A percentile compares a stretch with the other conserved stretches of the same genome.
Conservation (phyloP, 2,888 invertebrate genomes). For the Andrena fulva region DNA sequence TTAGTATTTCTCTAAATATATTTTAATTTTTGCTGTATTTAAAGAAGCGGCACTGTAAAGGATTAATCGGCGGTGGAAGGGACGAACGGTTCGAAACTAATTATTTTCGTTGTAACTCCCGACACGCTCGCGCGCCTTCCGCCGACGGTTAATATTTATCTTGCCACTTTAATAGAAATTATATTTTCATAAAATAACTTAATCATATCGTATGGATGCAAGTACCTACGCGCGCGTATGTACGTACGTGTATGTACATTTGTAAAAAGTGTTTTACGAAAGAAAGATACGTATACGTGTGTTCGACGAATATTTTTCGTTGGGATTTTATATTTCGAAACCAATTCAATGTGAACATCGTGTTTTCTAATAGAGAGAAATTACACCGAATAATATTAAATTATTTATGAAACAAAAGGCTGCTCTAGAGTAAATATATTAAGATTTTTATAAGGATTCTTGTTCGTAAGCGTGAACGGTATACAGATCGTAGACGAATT, state of each 20-base stretch:
- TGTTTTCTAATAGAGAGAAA: constrained; percentile 47
- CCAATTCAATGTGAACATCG: constrained; percentile 31
- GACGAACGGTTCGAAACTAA: constrained; percentile 1
- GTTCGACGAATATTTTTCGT: constrained; percentile 48
- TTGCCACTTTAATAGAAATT: constrained; percentile 33
- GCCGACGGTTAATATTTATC: constrained; percentile 19
- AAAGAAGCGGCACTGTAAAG: constrained; percentile 18
- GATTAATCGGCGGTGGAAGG: constrained; percentile 17
- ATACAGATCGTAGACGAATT: constrained; percentile 20
- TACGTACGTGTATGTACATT: constrained; percentile 4
- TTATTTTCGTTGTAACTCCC: constrained; percentile 19
- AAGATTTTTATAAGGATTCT: constrained; percentile 40
- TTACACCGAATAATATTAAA: constrained; percentile 46
- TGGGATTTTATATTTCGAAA: constrained; percentile 52
- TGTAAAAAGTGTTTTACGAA: constrained; percentile 25
- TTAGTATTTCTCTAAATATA: constrained; percentile 11
- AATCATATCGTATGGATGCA: constrained; percentile 18
- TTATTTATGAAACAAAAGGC: constrained; percentile 59
- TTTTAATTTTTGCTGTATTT: constrained; percentile 22
- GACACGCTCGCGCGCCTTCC: constrained; percentile 4
- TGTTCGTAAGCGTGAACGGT: constrained; percentile 30
- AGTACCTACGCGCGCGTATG: constrained; percentile 1
- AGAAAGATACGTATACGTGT: neutral
- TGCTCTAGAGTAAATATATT: constrained; percentile 46
- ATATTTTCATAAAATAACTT: constrained; percentile 50